Percentiles rank a stretch among this genome's conserved stretches.
Conservation (phyloP, 2,888 invertebrate genomes). For the Sminthurinus aureus region DNA sequence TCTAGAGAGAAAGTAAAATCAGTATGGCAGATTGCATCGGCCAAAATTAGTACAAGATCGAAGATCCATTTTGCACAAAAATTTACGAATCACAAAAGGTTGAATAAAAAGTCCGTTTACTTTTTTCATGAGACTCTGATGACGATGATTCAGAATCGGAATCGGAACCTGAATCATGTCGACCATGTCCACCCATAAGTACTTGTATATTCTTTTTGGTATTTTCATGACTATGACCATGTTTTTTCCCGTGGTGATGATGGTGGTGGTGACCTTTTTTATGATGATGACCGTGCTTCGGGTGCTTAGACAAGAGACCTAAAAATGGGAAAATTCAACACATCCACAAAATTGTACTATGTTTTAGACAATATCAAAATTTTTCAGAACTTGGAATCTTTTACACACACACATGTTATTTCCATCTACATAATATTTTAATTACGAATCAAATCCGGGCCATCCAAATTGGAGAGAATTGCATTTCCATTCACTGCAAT, state of each 20-base stretch:
- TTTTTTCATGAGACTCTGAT: background rate
- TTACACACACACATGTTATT: background rate
- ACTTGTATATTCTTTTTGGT: background rate
- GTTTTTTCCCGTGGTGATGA: background rate
- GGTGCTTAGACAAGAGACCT: background rate
- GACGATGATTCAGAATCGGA: background rate
- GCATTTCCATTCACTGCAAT: slow-evolving; percentile 14
- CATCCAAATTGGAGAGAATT: background rate
- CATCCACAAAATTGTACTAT: background rate
- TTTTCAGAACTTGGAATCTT: background rate
- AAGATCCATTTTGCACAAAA: too few relatives aligned
- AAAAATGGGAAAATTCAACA: background rate
- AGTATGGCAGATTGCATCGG: background rate
- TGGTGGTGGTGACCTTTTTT: too few relatives aligned
- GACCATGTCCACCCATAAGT: too few relatives aligned
- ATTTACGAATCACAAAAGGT: background rate
- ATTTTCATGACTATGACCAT: background rate
- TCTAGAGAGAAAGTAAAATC: background rate
- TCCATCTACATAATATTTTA: background rate
- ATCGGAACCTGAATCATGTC: too few relatives aligned
- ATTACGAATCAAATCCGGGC: background rate
- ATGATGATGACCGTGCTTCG: too few relatives aligned
- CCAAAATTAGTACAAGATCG: background rate
- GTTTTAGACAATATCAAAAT: background rate
- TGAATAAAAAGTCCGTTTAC: background rate